phyloP scores from a whole-genome alignment of 2,113 vertebrate species.

The Corythornis madagascariensis region DNA sequence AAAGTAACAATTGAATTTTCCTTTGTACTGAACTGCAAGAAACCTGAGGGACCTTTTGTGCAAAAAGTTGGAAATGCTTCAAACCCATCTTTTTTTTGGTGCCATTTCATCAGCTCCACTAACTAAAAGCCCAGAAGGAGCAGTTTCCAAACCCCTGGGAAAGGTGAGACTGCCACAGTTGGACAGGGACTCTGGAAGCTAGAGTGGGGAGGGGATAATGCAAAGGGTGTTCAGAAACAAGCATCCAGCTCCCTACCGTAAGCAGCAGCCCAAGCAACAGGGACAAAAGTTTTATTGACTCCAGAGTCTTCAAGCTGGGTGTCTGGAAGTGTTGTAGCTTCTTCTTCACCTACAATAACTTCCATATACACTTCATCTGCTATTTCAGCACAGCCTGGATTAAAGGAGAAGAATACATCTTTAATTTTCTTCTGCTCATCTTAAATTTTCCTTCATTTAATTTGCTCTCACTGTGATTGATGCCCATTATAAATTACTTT shows the following conservation, averaged over 20 bases:
- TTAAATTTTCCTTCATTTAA: neutral
- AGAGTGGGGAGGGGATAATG: neutral
- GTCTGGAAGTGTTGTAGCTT: conserved; percentile 78
- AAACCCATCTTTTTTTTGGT: neutral
- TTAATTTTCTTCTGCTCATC: neutral
- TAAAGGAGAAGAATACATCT: conserved; percentile 40
- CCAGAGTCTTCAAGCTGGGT: conserved; percentile 79
- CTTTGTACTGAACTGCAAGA: neutral
- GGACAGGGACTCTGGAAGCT: neutral
- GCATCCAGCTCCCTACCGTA: conserved; percentile 78
- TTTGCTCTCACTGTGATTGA: neutral
- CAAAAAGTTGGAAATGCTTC: neutral
- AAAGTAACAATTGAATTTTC: neutral
- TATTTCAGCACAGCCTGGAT: conserved; percentile 86
- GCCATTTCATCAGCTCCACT: neutral
- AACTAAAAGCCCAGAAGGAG: neutral
- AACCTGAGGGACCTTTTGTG: neutral
- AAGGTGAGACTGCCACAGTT: neutral
- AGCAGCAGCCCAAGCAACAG: conserved; percentile 87
- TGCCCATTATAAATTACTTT: neutral
- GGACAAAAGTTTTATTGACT: conserved; percentile 85
- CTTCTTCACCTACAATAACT: conserved; percentile 86
- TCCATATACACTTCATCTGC: conserved; percentile 91
- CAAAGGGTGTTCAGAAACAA: neutral
- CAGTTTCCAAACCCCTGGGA: neutral